Conservation (phyloP, 2,888 invertebrate genomes). For the Ypsolopha sequella region DNA sequence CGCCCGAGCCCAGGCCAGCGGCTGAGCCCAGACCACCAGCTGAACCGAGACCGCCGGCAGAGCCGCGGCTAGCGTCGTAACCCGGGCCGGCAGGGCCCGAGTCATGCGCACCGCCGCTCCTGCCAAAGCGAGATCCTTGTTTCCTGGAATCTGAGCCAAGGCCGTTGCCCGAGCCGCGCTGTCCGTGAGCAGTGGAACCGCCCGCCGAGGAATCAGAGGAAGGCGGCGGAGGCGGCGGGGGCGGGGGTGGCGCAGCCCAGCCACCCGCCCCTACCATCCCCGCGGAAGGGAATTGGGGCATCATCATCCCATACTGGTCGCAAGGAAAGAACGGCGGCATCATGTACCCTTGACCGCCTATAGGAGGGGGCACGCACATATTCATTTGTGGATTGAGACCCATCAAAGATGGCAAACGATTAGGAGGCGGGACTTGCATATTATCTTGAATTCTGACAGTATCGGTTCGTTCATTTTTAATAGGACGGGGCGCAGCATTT, state of each 20-base stretch:
- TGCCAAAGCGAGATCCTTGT: slow-evolving; percentile 36
- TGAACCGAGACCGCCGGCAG: slow-evolving; percentile 18
- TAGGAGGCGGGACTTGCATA: slow-evolving; percentile 12
- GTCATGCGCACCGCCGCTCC: slow-evolving; percentile 24
- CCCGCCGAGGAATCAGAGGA: slow-evolving; percentile 20
- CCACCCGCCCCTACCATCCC: slow-evolving; percentile 29
- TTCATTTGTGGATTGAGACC: slow-evolving; percentile 48
- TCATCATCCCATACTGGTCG: slow-evolving; percentile 57
- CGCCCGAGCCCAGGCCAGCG: slow-evolving; percentile 18
- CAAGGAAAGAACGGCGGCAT: slow-evolving; percentile 52
- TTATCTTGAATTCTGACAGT: neutral
- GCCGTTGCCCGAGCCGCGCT: slow-evolving; percentile 49
- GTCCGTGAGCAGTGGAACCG: slow-evolving; percentile 33
- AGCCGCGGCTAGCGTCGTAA: slow-evolving; percentile 15
- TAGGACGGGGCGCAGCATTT: neutral
- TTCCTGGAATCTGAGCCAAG: slow-evolving; percentile 64
- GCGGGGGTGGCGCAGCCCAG: slow-evolving; percentile 39
- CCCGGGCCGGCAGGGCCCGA: slow-evolving; percentile 25
- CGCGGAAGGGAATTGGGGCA: slow-evolving; percentile 27
- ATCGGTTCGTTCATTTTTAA: neutral
- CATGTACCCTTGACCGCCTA: slow-evolving; percentile 41
- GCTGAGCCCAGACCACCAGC: slow-evolving; percentile 15
- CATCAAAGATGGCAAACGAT: slow-evolving; percentile 52
- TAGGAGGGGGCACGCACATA: slow-evolving; percentile 45
- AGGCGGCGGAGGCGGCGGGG: slow-evolving; percentile 47